Evolutionary conservation across 2,113 vertebrate genomes (phyloP), one percentile per base, ranked within the genome.

Genomic region (Percopsis transmontana): DNA sequence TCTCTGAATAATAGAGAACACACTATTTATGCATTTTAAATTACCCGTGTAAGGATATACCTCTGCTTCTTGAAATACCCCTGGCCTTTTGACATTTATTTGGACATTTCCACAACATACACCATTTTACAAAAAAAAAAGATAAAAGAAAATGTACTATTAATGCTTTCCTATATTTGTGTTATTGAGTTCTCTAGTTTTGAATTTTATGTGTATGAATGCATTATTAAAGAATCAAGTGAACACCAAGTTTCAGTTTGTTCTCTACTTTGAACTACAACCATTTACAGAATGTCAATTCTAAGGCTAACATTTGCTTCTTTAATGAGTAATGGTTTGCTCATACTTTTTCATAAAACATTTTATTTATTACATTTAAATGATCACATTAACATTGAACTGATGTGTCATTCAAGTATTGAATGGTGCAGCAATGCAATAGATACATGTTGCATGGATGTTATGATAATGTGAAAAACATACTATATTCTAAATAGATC

Each of bases 121-220:
- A 53, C 12, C 18, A 51, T 21, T 15, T 83, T 21, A 67, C 62
- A 16, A 52, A 58, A 72, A 78, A 14, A 33, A 68, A 72, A 4
- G n/a, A 18, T 18, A 42, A 50, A 81, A 79, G 68, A 12, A 65
- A 62, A 62, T 84, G 80, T 86, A 68, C 59, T 70, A 62, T 82
- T 76, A 71, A 77, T 79, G 76, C 83, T 89, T 89, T 89, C 77
- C 70, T 87, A 82, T 74, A 73, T 84, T 88, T 90, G 87, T 86
- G 83, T 89, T 89, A 73, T 67, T 75, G 77, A 73, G 65, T 79
- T 83, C 55, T 60, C 70, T 58, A 48, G 19, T 76, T 81, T 81
- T 79, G 58, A 62, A 74, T 62, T 67, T 79, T 57, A 54, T 65
- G 75, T 89, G 80, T 87, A 87, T 76, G 85, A 72, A 65, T 76